These are phyloP conservation scores for Lydus trimaculatus DNA, from an alignment of 2,888 invertebrate genomes.

Conservation along the genomic window DNA sequence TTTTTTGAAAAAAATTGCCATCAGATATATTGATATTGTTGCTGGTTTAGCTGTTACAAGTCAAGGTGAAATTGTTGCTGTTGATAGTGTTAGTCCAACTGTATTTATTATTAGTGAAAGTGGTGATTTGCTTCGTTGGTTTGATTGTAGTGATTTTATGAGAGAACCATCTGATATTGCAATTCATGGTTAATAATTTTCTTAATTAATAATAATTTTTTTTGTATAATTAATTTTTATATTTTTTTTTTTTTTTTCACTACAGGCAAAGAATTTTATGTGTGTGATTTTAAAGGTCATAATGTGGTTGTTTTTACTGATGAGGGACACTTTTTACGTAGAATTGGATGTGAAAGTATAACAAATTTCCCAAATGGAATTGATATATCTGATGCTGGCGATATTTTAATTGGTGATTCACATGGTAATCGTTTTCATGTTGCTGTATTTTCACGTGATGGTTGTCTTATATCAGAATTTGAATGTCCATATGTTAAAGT, in stretches of 20 bases:
- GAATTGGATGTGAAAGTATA: slow-evolving; percentile 94
- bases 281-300: slow-evolving; percentile 98
- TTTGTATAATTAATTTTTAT: not conserved
- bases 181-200: slow-evolving; percentile 75
- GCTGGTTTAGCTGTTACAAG: slow-evolving; percentile 94
- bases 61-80: slow-evolving; percentile 93
- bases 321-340: slow-evolving; percentile 88
- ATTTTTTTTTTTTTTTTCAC: slow-evolving; percentile 29
- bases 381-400: slow-evolving; percentile 96
- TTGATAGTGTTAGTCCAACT: slow-evolving; percentile 96
- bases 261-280: slow-evolving; percentile 89
- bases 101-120: slow-evolving; percentile 93
- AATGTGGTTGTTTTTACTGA: slow-evolving; percentile 96
- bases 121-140: slow-evolving; percentile 94
- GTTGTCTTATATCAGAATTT: slow-evolving; percentile 87
- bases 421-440: slow-evolving; percentile 98
- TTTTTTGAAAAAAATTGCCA: slow-evolving; percentile 94
- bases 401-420: slow-evolving; percentile 95
- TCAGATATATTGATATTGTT: slow-evolving; percentile 87
- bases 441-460: slow-evolving; percentile 92
- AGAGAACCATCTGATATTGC: slow-evolving; percentile 97
- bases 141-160: slow-evolving; percentile 98
- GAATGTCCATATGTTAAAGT: slow-evolving; percentile 98
- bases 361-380: slow-evolving; percentile 98
- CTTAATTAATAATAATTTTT: slow-evolving; percentile 17